Percentiles rank a stretch among this genome's conserved stretches.
Conservation (phyloP, 2,888 invertebrate genomes). For the Drosophila infuscata region DNA sequence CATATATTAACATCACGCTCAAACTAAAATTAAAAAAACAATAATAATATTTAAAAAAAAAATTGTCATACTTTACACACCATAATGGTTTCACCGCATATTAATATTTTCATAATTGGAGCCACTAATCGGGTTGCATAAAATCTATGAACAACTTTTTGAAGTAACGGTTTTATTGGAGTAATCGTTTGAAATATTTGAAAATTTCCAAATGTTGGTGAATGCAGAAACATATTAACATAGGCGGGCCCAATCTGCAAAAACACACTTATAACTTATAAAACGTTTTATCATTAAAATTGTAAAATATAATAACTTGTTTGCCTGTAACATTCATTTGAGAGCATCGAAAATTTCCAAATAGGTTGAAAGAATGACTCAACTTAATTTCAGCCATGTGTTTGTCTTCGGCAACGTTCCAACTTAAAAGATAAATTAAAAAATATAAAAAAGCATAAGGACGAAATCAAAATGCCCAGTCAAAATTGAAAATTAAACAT, state of each 20-base stretch:
- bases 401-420: constrained; percentile 27
- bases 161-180: constrained; percentile 91
- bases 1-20: constrained; percentile 94
- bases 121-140: constrained; percentile 88
- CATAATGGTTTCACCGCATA: constrained; percentile 90
- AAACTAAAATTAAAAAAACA: constrained; percentile 87
- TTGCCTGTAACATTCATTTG: constrained; percentile 29
- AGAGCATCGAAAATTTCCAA: constrained; percentile 34
- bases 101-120: constrained; percentile 88
- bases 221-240: constrained; percentile 89
- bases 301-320: constrained; percentile 26
- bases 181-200: constrained; percentile 91
- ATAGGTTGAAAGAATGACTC: constrained; percentile 31
- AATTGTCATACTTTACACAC: constrained; percentile 82
- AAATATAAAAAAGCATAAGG: too few species aligned
- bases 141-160: constrained; percentile 91
- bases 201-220: constrained; percentile 86
- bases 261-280: not conserved
- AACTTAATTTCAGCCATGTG: constrained; percentile 42
- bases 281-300: not conserved
- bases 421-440: constrained; percentile 18
- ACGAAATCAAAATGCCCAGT: not conserved
- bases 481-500: not conserved
- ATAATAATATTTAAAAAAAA: not conserved
- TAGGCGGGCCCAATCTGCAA: constrained; percentile 90